Conservation (phyloP, 1,140 invertebrate genomes). For the Brachystomella parvula region DNA sequence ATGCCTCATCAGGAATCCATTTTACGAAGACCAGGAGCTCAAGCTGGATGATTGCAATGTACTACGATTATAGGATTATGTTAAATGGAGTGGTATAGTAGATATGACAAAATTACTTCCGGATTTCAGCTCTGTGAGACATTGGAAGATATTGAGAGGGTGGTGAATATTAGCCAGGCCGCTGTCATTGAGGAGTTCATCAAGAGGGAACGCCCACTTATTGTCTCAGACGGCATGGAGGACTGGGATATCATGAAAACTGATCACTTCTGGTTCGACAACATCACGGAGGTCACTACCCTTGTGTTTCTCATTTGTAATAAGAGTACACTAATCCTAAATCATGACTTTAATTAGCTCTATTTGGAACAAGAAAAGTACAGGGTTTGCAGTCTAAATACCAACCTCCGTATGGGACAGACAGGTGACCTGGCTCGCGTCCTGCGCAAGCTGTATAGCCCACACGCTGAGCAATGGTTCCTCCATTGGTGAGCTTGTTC, state of each 20-base stretch:
- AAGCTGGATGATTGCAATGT: conserved; percentile 54
- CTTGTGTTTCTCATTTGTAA: neutral
- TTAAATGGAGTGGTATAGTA: neutral
- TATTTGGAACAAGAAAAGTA: conserved; percentile 39
- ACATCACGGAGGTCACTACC: conserved; percentile 51
- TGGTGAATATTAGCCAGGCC: conserved; percentile 55
- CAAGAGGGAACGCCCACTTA: conserved; percentile 59
- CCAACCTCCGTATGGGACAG: conserved; percentile 58
- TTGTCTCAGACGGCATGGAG: conserved; percentile 61
- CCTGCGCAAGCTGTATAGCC: conserved; percentile 55
- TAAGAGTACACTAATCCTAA: neutral
- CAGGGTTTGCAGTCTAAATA: conserved; percentile 55
- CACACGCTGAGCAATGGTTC: conserved; percentile 64
- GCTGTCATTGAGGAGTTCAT: conserved; percentile 60
- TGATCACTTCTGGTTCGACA: conserved; percentile 59
- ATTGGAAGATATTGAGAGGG: conserved; percentile 52
- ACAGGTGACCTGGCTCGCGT: conserved; percentile 25
- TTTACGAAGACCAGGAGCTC: conserved; percentile 48
- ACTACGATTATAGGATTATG: conserved; percentile 28
- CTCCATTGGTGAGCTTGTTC: conserved; percentile 56
- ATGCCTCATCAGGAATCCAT: conserved; percentile 61
- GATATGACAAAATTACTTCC: conserved; percentile 2
- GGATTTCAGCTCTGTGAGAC: conserved; percentile 55
- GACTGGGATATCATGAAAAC: conserved; percentile 57
- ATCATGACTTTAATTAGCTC: conserved; percentile 37